Evolutionary conservation across 1,140 invertebrate species (phyloP), one percentile per base, ranked within the genome.

Genomic region (Drosophila setifemur): DNA sequence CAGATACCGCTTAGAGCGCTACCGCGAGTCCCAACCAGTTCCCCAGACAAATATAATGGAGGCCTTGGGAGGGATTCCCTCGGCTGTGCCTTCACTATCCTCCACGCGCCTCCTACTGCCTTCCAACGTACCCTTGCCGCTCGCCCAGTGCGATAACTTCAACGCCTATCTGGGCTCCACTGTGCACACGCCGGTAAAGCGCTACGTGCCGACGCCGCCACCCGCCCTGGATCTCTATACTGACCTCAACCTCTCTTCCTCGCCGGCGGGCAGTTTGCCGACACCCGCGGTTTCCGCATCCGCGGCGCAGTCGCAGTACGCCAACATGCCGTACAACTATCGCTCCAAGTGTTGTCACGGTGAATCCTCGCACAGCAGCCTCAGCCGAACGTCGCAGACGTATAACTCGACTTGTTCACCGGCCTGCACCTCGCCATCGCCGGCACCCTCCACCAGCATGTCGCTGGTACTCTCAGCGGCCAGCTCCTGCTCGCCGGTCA

Each of bases 121-220:
- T 26, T 50, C 70, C 18, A 76, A 70, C 11, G 52, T 76, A 29
- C 33, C 73, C 23, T 42, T 67, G 9, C 72, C 73, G 7, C 19
- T 82, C 4, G 43, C 61, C 45, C 74, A 74, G 18, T 85, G 69
- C 18, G 88, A 89, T 29, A 68, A 78, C 4, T 88, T 77, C n/a
- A 60, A 61, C 33, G 68, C 73, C 7, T 90, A 90, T 53, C 55
- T 90, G 29, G 73, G 87, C 1, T 86, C 90, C 8, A 76, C 88
- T 7, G 89, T 89, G 7, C 90, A 90, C 40, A 90, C 90, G 16
- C 90, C 90, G 2, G 89, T 90, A 0, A 90, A 90, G 57, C 74
- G 90, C 0, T 90, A 90, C 50, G 75, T 90, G 9, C 90, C 90
- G 3, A 90, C 89, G 2, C 90, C 89, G n/a, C 89, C 89, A 1